Evolutionary conservation across 2,113 vertebrate genomes (phyloP).

Genomic region (Tragelaphus buxtoni): DNA sequence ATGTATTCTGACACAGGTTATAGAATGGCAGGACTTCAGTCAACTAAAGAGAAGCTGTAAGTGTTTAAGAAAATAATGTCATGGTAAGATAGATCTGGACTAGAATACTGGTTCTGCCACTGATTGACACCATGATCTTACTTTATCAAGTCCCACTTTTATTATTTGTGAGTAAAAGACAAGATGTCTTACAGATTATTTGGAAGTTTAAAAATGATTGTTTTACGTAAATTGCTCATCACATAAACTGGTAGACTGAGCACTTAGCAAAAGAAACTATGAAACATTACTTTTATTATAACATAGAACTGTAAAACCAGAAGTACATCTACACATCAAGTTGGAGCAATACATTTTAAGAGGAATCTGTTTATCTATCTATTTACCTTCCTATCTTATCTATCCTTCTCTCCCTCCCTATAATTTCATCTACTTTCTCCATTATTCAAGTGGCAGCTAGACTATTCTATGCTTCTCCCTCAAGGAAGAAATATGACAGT

Average conservation of each 20-base stretch:
- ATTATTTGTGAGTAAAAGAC: not conserved
- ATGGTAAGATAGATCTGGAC: not conserved
- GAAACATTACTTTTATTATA: not conserved
- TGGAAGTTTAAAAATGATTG: not conserved
- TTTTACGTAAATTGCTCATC: not conserved
- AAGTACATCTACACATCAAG: not conserved
- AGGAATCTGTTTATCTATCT: not conserved
- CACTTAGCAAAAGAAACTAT: not conserved
- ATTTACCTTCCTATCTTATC: not conserved
- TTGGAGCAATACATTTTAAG: not conserved
- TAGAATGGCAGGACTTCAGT: not conserved
- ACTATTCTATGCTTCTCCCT: not conserved
- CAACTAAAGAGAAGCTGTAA: not conserved
- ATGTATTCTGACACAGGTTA: not conserved
- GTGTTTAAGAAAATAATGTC: not conserved
- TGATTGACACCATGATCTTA: not conserved
- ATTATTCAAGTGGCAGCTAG: not conserved
- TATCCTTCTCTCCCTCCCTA: not conserved
- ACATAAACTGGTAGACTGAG: not conserved
- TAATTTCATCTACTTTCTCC: not conserved
- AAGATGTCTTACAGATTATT: not conserved
- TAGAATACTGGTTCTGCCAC: not conserved
- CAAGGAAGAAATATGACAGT: not conserved
- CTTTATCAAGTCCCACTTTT: not conserved
- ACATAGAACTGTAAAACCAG: not conserved